phyloP scores from a whole-genome alignment of 1,140 invertebrate species.

The Panagrolaimus sp. region DNA sequence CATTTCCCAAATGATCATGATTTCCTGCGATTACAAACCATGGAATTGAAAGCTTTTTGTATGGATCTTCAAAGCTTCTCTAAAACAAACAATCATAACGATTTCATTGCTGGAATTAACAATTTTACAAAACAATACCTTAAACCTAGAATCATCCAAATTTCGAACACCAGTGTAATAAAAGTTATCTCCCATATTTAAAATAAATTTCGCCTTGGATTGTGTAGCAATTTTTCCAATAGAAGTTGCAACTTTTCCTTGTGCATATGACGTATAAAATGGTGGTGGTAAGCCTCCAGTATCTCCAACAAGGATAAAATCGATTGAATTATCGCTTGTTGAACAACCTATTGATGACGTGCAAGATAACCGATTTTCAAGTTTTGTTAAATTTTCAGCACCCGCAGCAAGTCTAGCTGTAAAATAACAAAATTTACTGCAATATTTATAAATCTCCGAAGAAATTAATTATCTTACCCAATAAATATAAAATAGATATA shows the following conservation, averaged over 20 bases:
- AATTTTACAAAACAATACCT: conserved; percentile 21
- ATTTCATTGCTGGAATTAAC: neutral
- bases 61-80: conserved; percentile 35
- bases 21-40: conserved; percentile 62
- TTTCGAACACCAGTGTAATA: conserved; percentile 44
- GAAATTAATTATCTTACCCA: too few relatives aligned
- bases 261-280: conserved; percentile 33
- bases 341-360: neutral
- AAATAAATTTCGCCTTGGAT: conserved; percentile 23
- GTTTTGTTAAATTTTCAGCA: too few relatives aligned
- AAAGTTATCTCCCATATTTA: conserved; percentile 45
- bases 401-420: too few relatives aligned
- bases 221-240: conserved; percentile 26
- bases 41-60: conserved; percentile 46
- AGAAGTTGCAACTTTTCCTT: conserved; percentile 30
- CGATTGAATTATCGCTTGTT: neutral
- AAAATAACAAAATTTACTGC: too few relatives aligned
- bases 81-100: conserved; percentile 19
- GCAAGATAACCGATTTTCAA: neutral
- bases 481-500: too few relatives aligned
- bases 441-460: too few relatives aligned
- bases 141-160: conserved; percentile 37
- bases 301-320: conserved; percentile 10
- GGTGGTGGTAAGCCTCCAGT: conserved; percentile 30
- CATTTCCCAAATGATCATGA: conserved; percentile 61